Percentiles rank a stretch among this genome's conserved stretches.
phyloP scores from a whole-genome alignment of 2,113 vertebrate species.

The Percina caprodes region DNA sequence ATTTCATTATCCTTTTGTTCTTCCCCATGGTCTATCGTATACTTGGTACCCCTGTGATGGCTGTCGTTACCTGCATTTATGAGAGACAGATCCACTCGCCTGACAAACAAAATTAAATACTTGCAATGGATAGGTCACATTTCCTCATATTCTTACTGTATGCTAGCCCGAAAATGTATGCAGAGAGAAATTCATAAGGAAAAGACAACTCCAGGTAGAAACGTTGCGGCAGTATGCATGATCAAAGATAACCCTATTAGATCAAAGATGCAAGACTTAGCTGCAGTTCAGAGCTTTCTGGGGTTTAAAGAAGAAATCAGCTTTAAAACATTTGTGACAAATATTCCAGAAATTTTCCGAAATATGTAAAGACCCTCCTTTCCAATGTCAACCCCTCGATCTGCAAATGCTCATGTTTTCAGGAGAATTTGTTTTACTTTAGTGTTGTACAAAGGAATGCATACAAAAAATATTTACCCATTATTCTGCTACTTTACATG shows the following conservation, averaged over 20 bases:
- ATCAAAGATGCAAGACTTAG: slow-evolving; percentile 41
- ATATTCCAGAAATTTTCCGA: not conserved
- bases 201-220: slow-evolving; percentile 13
- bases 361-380: not conserved
- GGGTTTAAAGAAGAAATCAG: not conserved
- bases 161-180: slow-evolving; percentile 5
- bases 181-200: not conserved
- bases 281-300: slow-evolving; percentile 12
- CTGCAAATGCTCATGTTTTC: not conserved
- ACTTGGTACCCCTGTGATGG: slow-evolving; percentile 28
- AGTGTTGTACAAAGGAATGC: not conserved
- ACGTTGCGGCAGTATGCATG: slow-evolving; percentile 20
- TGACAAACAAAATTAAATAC: slow-evolving; percentile 40
- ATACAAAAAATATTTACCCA: not conserved
- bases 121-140: slow-evolving; percentile 24
- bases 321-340: slow-evolving; percentile 16
- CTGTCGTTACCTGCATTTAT: slow-evolving; percentile 37
- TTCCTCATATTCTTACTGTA: not conserved
- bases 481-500: not conserved
- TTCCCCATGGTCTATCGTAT: slow-evolving; percentile 7
- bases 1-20: not conserved
- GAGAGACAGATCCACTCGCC: slow-evolving; percentile 47
- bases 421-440: no score
- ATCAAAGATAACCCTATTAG: slow-evolving; percentile 39
- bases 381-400: not conserved